A percentile compares a stretch with the other conserved stretches of the same genome.
Conservation (phyloP, 2,113 vertebrate genomes). For the Murina feae region DNA sequence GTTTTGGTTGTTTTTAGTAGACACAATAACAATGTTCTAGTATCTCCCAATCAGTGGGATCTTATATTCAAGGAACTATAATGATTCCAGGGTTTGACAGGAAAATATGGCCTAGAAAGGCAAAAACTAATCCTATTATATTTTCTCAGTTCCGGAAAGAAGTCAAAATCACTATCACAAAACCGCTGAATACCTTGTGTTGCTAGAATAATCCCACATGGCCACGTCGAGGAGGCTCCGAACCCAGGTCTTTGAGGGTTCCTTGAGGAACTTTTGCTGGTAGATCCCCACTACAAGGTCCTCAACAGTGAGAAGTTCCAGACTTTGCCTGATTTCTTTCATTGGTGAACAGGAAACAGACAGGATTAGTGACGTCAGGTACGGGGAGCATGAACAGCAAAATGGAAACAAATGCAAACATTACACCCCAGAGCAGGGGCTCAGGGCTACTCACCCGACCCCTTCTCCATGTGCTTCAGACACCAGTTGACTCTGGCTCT, state of each 20-base stretch:
- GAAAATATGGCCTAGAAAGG: neutral
- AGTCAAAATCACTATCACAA: neutral
- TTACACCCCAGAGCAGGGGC: neutral
- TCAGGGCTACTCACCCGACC: conserved; percentile 72
- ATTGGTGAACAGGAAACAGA: conserved; percentile 40
- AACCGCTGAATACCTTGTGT: conserved; percentile 79
- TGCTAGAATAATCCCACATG: conserved; percentile 84
- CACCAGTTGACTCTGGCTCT: conserved; percentile 82
- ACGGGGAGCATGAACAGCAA: neutral
- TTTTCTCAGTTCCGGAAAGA: neutral
- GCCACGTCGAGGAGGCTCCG: conserved; percentile 76
- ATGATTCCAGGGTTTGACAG: neutral
- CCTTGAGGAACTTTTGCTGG: conserved; percentile 78
- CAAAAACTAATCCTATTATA: neutral
- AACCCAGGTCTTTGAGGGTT: conserved; percentile 81
- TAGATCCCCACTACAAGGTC: conserved; percentile 79
- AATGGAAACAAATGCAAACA: neutral
- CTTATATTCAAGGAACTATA: neutral
- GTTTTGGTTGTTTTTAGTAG: neutral
- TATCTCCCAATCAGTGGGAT: neutral
- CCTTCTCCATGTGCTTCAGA: conserved; percentile 75
- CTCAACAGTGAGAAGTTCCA: conserved; percentile 79
- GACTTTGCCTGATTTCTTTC: conserved; percentile 70
- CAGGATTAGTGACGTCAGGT: neutral
- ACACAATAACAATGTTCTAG: neutral